Evolutionary conservation across 2,113 vertebrate genomes (phyloP), one percentile per base, ranked within the genome.

Genomic region (Cottus gobio): DNA sequence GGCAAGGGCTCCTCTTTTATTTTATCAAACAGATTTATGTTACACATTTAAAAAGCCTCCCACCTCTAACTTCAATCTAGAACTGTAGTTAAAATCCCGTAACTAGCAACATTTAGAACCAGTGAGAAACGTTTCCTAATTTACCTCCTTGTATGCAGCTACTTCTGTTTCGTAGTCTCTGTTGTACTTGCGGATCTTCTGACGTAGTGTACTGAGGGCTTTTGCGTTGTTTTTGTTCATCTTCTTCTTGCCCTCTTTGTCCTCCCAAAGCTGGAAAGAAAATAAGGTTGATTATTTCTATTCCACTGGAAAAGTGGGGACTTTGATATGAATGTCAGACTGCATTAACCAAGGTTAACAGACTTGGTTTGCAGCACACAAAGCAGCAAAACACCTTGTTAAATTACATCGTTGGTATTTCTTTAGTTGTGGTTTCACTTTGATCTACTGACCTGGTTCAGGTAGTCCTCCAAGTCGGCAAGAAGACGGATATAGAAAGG

Each of bases 221-320:
- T 97, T 97, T 7, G 97, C 96, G 0, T 97, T 98, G 90, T 97
- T 97, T 92, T 98, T 98, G 89, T 97, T 97, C 97, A 98, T 97
- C 90, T 97, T 97, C 93, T 97, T 97, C 84, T 97, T 97, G 36
- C 96, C 97, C 80, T 98, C 97, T 81, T 97, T 97, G 85, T 97
- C 97, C 77, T 97, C 97, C 96, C 97, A 97, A 2, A 97, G 90
- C 97, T 97, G 73, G 5, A 60, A 85, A 57, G 28, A 62, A 82
- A 61, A 85, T 5, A 24, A 26, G 20, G 5, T 65, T 3, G 6
- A n/a, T 13, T 20, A 73, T 20, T 48, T 34, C 0, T 12, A 1
- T 12, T 20, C 0, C 7, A 48, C 6, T 15, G 2, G 7, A 60
- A 61, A 36, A 44, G 8, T 11, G 7, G 12, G 16, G n/a, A 31